phyloP scores from a whole-genome alignment of 2,797 vertebrate genomes.

The Eutrigla gurnardus region DNA sequence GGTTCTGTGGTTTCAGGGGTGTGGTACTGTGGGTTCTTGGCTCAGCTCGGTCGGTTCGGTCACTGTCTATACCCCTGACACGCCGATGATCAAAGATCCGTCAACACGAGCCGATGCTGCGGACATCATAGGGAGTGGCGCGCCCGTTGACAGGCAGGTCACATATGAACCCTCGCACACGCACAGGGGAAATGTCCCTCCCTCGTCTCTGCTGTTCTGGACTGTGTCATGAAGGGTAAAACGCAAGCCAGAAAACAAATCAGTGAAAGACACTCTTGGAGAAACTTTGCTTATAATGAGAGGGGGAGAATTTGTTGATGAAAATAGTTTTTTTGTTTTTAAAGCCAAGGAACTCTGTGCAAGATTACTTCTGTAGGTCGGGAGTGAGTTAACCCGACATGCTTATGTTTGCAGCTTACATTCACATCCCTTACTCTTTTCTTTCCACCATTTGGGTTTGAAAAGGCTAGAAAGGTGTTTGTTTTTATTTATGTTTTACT shows the following conservation, averaged over 20 bases:
- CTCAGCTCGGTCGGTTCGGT: slow-evolving; percentile 46
- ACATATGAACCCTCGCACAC: slow-evolving; percentile 45
- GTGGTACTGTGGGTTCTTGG: slow-evolving; percentile 62
- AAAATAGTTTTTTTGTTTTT: slow-evolving; percentile 10
- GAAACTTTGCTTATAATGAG: slow-evolving; percentile 41
- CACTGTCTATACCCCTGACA: slow-evolving; percentile 58
- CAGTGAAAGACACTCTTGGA: slow-evolving; percentile 40
- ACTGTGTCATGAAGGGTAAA: slow-evolving; percentile 65
- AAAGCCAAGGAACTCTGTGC: not conserved
- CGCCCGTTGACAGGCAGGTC: slow-evolving; percentile 54
- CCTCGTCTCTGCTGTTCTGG: slow-evolving; percentile 69
- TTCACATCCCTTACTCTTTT: not conserved
- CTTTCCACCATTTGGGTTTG: not conserved
- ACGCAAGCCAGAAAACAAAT: slow-evolving; percentile 48
- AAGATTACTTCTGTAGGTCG: not conserved
- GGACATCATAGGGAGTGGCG: slow-evolving; percentile 70
- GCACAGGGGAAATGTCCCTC: slow-evolving; percentile 57
- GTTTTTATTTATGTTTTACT: not conserved
- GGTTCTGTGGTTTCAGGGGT: slow-evolving; percentile 63
- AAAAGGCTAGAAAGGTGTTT: not conserved
- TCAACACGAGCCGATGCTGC: slow-evolving; percentile 45
- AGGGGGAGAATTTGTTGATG: slow-evolving; percentile 24
- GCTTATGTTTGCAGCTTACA: not conserved
- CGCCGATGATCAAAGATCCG: slow-evolving; percentile 65
- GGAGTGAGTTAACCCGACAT: not conserved